Conservation (phyloP, 2,113 vertebrate species). For the Cyprinodon variegatus region DNA sequence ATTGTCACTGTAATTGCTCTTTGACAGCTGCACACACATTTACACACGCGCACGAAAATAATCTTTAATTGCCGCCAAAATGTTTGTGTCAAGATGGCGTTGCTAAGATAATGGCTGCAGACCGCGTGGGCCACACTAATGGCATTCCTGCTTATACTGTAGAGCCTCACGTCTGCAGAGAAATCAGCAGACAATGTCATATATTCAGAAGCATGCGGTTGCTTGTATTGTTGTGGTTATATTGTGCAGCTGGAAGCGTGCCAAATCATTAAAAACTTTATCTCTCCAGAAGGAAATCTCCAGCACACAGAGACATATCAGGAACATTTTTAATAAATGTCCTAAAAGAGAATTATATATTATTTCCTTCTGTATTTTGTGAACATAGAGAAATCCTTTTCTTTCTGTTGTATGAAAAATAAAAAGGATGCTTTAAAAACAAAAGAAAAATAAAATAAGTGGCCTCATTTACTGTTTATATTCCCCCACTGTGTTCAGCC, state of each 20-base stretch:
- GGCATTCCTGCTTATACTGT: constrained; percentile 50
- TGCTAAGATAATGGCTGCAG: constrained; percentile 58
- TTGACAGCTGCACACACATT: constrained; percentile 45
- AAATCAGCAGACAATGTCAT: constrained; percentile 44
- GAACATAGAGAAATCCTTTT: constrained; percentile 26
- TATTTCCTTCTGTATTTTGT: constrained; percentile 9
- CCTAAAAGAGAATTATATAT: constrained; percentile 16
- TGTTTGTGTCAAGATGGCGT: constrained; percentile 66
- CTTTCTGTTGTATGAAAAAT: neutral
- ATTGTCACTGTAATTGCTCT: constrained; percentile 67
- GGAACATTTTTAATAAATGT: constrained; percentile 55
- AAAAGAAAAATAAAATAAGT: too few species aligned
- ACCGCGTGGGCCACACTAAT: constrained; percentile 53
- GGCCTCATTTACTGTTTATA: too few species aligned
- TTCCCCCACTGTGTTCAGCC: neutral
- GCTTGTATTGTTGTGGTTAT: constrained; percentile 49
- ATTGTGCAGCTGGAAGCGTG: constrained; percentile 51
- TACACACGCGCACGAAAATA: constrained; percentile 8
- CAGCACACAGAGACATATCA: constrained; percentile 29
- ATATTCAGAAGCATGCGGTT: constrained; percentile 38
- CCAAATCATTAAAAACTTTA: constrained; percentile 69
- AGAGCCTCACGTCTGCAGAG: constrained; percentile 48
- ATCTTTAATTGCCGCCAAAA: constrained; percentile 70
- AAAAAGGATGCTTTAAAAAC: too few species aligned
- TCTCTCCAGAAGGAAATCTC: constrained; percentile 49